Base-by-base conservation (phyloP, 2,113 vertebrate genomes). In the Protobothrops flavoviridis region DNA sequence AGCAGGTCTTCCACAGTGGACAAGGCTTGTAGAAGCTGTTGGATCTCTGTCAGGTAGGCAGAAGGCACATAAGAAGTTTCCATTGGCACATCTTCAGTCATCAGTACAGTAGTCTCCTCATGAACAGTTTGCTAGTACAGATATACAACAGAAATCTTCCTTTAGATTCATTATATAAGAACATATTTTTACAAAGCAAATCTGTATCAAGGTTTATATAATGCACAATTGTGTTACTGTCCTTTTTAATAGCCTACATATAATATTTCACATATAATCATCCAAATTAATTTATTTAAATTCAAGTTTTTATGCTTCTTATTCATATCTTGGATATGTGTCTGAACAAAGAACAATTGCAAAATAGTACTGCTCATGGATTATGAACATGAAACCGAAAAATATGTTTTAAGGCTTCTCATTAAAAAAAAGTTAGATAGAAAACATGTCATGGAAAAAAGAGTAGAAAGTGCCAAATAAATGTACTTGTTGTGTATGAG, bases 1-100 rank as follows among this genome's bases (percentile, higher is more conserved):
- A 99, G 98, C 95, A 98, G 97, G 93, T 98, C 98, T 96, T 99
- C 98, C 33, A 98, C 98, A 97, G 99, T 98, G 17, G 98, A 98
- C 95, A 99, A 98, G 23, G 97, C 98, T 95, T 98, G 98, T 91
- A 98, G 97, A 94, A 99, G 96, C 11, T 96, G 97, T 95, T 98
- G 98, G 95, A 99, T 98, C 97, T 99, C 98, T 95, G 97, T 96
- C 90, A 99, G 97, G 93, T 99, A 99, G 48, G 97, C 93, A 97
- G 98, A 98, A 98, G 98, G 98, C 97, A 98, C 97, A 86, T 98
- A 97, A 95, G 98, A 97, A 92, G 98, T 97, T 96, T 99, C 99
- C 98, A 97, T 74, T 97, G 97, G 96, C 96, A 97, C 95, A 93
- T 97, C 96, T 97, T 98, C 97, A 85, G 97, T 97, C 97, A 97